Base-by-base conservation (phyloP, 2,113 vertebrate species). In the Sterrhoptilus dennistouni region DNA sequence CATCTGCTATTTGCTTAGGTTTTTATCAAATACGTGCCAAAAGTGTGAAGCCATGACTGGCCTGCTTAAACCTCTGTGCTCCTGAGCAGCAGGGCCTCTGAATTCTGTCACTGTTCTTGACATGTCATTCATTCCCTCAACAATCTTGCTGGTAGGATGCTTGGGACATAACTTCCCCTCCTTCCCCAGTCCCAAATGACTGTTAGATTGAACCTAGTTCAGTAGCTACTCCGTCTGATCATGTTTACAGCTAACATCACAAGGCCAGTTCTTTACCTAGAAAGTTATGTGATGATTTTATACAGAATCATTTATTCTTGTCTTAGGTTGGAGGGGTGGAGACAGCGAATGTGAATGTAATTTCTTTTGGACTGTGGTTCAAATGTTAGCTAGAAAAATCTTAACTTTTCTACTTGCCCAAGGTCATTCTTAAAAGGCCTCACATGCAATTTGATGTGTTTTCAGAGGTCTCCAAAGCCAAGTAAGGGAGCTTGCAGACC, bases 111-210 rank as follows among this genome's bases (percentile, higher is more conserved):
- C 28, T 0, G 2, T 24, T 63, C 66, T 40, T 9, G 27, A 22
- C 0, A 0, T 36, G 47, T 42, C 38, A 8, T 23, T 78, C 10
- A 4, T 63, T 52, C 42, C 14, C 70, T 38, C 69, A 33, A 8
- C 0, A 1, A 36, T 61, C 42, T 70, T 83, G 29, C 61, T 2
- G 0, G 18, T n/a, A 33, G 49, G 70, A 60, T 80, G 86, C 40
- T 75, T 4, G 3, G 49, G 61, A 54, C 29, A 19, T 0, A 56
- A 35, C 44, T 49, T 63, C 64, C 38, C 44, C 47, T 87, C 61
- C 27, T 57, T 79, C 15, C 38, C 52, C 42, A 23, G 42, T 14
- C 53, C 75, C 35, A 0, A 11, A 7, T 29, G 22, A 7, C 61
- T 83, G 66, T 19, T n/a, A 9, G 52, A 69, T 8, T 42, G 33